Percentiles rank a stretch among this genome's conserved stretches.
These are phyloP conservation scores for Pollachius pollachius DNA, from an alignment of 2,113 vertebrate genomes.

Conservation along the genomic window DNA sequence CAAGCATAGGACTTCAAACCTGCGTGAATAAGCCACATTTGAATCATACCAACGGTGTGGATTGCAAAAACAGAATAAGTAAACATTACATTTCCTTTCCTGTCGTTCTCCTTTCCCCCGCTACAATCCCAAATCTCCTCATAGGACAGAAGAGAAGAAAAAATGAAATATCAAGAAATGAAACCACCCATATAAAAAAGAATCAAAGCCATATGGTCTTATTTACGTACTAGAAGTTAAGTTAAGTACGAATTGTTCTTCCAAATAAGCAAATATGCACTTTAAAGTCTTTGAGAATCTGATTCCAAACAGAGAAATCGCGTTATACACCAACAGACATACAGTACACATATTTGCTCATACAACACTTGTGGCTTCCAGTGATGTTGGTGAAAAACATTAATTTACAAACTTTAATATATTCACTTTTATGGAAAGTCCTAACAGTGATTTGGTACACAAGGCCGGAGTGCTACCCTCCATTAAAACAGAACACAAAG, in stretches of 20 bases:
- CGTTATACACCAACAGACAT: neutral
- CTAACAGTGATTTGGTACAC: conserved; percentile 1
- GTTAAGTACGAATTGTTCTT: conserved; percentile 58
- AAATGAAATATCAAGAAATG: conserved; percentile 51
- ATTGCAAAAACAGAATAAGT: conserved; percentile 24
- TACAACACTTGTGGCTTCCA: conserved; percentile 26
- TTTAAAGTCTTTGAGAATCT: conserved; percentile 36
- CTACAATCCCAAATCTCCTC: conserved; percentile 41
- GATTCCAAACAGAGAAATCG: conserved; percentile 36
- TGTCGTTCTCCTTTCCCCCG: conserved; percentile 25
- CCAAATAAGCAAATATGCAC: conserved; percentile 40
- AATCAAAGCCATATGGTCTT: conserved; percentile 72
- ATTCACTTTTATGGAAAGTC: neutral
- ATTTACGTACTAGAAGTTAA: conserved; percentile 75
- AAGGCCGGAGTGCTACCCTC: neutral
- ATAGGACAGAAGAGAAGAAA: conserved; percentile 66
- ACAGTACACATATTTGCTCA: conserved; percentile 40
- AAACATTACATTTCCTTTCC: too few relatives aligned
- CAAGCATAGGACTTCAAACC: neutral
- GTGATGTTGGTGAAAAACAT: conserved; percentile 34
- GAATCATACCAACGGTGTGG: conserved; percentile 4
- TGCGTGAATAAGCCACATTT: conserved; percentile 18
- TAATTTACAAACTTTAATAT: conserved; percentile 15
- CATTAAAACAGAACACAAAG: neutral
- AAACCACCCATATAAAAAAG: conserved; percentile 70